A percentile compares a stretch with the other conserved stretches of the same genome.
These are phyloP conservation scores for Phodopus roborovskii DNA, from an alignment of 2,113 vertebrate species.

Conservation along the genomic window DNA sequence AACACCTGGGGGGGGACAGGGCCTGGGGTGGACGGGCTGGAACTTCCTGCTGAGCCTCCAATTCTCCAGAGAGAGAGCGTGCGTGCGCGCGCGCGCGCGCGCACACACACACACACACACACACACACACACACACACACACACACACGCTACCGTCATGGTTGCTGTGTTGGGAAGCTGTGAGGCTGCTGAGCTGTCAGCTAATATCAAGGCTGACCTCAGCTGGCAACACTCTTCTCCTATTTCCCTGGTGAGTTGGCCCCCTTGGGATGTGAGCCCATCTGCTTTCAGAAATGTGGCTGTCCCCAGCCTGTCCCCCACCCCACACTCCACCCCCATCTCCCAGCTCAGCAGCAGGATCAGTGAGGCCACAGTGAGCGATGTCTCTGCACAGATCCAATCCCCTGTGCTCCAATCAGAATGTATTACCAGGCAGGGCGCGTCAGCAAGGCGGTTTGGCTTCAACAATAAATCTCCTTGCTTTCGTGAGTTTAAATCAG, in stretches of 20 bases:
- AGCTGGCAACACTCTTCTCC: conserved; percentile 41
- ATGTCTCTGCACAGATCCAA: conserved; percentile 60
- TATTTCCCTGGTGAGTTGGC: conserved; percentile 47
- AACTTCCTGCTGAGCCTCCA: not conserved
- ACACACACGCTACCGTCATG: not conserved
- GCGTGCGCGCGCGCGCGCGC: not conserved
- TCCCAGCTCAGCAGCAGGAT: conserved; percentile 35
- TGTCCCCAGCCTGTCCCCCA: not conserved
- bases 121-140: accelerated
- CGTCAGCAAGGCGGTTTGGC: conserved; percentile 67
- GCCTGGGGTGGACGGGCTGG: not conserved
- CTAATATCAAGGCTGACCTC: conserved; percentile 64
- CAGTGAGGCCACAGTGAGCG: not conserved
- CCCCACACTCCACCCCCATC: not conserved
- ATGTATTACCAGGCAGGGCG: conserved; percentile 61
- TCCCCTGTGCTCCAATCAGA: conserved; percentile 54
- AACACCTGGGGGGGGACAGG: not conserved
- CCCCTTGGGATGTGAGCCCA: conserved; percentile 53
- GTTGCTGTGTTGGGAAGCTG: not conserved
- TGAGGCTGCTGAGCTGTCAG: conserved; percentile 34
- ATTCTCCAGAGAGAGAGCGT: conserved; percentile 5
- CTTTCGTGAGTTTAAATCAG: conserved; percentile 81
- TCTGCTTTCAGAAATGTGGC: conserved; percentile 68
- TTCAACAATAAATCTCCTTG: conserved; percentile 78
- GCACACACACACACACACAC: not conserved